Evolutionary conservation across 2,797 vertebrate genomes (phyloP), one percentile per base, ranked within the genome.

Genomic region (Jordanella pulchra): DNA sequence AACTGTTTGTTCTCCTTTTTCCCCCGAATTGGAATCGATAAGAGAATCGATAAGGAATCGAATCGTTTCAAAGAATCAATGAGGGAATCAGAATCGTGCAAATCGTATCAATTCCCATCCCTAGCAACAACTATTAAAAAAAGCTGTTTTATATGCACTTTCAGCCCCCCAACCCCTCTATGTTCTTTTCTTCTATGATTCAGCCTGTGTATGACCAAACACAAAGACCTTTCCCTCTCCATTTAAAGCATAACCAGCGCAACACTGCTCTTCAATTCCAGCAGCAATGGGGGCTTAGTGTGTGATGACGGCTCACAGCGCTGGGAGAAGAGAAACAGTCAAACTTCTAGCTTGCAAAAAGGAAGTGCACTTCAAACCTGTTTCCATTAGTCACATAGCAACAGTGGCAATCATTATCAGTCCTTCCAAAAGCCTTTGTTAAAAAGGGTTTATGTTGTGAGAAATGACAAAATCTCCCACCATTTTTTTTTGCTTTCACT

Each of bases 311-410:
- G 65, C 69, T 78, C 63, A 45, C 45, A 18, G 65, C 55, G 77
- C 68, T 39, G 9, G 18, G 28, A 66, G 66, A 10, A 69, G 47
- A 67, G 70, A 84, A 75, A 76, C 56, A 71, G 73, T 68, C 60
- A 54, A 87, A 83, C 69, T 87, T 89, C 72, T 65, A 72, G 83
- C 67, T 55, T 35, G 67, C 47, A 74, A 77, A 89, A 77, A 67
- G 77, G 82, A 84, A 87, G 75, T 83, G 78, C 71, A 81, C 84
- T 84, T 86, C 55, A 88, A 80, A 80, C 9, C 1, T 55, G 45
- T 83, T 86, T 89, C 87, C 89, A 87, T 90, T 89, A 86, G 87
- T 90, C 81, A 90, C 88, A 85, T 82, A 85, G 88, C 87, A 91
- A 89, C 89, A 83, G 79, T 73, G 75, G 79, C 56, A 25, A 69